Conservation (phyloP, 30 jellyfish, hydroid and myxozoan species). For the Hydractinia symbiolongicarpus region DNA sequence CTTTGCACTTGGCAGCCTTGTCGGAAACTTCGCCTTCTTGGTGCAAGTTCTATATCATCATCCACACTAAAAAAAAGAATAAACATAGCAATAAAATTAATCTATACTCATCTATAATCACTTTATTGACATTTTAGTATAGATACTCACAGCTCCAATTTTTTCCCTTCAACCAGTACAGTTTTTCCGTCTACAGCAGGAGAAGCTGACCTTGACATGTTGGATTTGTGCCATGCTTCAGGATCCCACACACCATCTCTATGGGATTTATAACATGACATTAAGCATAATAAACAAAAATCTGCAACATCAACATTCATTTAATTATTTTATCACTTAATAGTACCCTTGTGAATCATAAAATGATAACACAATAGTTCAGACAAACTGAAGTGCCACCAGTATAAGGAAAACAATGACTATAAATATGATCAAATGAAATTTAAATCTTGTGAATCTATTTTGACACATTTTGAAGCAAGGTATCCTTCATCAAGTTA, state of each 20-base stretch:
- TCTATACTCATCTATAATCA: neutral
- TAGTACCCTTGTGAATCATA: too few relatives aligned
- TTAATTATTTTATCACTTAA: neutral
- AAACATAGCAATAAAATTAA: neutral
- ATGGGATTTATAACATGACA: neutral
- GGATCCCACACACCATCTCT: constrained; percentile 97
- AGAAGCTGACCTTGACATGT: constrained; percentile 65
- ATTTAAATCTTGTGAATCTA: too few relatives aligned
- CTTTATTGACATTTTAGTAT: neutral
- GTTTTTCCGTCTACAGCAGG: constrained; percentile 69
- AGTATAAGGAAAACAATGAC: too few relatives aligned
- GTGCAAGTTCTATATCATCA: constrained; percentile 79
- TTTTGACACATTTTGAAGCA: too few relatives aligned
- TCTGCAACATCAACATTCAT: neutral
- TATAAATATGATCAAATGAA: too few relatives aligned
- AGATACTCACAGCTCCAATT: constrained; percentile 49
- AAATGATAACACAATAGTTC: too few relatives aligned
- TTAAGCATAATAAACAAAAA: neutral
- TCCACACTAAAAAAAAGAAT: constrained; percentile 29
- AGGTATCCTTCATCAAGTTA: too few relatives aligned
- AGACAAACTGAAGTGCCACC: too few relatives aligned
- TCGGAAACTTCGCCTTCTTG: constrained; percentile 80
- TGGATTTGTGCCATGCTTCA: constrained; percentile 81
- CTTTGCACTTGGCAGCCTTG: constrained; percentile 95
- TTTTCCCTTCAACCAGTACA: constrained; percentile 56